Percentiles rank a stretch among this genome's conserved stretches.
Conservation (phyloP, 92 coral and sea anemone species). For the Zoanthus sansibaricus region DNA sequence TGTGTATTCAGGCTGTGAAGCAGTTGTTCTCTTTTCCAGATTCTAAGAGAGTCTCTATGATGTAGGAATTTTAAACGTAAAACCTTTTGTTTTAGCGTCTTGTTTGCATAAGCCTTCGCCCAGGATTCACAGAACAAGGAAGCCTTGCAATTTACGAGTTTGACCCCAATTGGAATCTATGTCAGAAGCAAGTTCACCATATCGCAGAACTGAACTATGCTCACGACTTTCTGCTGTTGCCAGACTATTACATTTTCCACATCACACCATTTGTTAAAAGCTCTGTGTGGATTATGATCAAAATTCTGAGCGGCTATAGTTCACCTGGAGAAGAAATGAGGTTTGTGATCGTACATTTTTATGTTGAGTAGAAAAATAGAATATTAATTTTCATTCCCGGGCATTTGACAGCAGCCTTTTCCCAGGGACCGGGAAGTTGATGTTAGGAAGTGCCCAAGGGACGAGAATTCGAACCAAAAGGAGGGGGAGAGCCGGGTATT, state of each 20-base stretch:
- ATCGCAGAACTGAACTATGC: conserved; percentile 81
- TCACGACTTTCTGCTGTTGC: conserved; percentile 83
- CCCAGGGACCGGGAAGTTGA: too few relatives aligned
- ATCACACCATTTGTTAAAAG: conserved; percentile 86
- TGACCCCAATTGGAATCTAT: conserved; percentile 70
- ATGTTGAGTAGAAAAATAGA: too few relatives aligned
- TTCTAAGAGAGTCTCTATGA: too few relatives aligned
- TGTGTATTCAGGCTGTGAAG: too few relatives aligned
- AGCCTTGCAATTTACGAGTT: conserved; percentile 83
- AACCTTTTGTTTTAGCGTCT: conserved; percentile 65
- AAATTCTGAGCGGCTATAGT: conserved; percentile 69
- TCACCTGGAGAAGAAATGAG: conserved; percentile 80
- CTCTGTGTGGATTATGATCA: conserved; percentile 54
- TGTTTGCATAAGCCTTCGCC: conserved; percentile 81
- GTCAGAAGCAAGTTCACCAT: conserved; percentile 75
- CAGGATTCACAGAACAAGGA: conserved; percentile 59
- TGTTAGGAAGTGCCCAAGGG: too few relatives aligned
- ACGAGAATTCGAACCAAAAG: too few relatives aligned
- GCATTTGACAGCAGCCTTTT: too few relatives aligned
- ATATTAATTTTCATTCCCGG: too few relatives aligned
- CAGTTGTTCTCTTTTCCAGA: too few relatives aligned
- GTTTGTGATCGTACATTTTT: not conserved
- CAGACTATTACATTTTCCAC: conserved; percentile 83
- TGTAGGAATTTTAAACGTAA: too few relatives aligned
- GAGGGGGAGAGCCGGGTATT: too few relatives aligned